A percentile compares a stretch with the other conserved stretches of the same genome.
These are phyloP conservation scores for Nothobranchius kuhntae DNA, from an alignment of 2,113 vertebrate species.

Conservation along the genomic window DNA sequence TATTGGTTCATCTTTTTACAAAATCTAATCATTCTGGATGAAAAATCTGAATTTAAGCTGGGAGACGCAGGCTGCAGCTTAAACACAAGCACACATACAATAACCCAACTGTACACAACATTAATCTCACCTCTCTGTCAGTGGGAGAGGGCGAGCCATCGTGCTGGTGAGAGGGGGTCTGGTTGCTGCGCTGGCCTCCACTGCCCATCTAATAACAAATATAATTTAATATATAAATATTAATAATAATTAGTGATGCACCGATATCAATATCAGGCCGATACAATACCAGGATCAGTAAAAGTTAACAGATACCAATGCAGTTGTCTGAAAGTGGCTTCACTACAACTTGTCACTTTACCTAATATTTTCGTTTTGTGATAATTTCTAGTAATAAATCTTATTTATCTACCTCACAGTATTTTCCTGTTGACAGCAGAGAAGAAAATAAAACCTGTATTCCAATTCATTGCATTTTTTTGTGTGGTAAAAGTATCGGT, in stretches of 20 bases:
- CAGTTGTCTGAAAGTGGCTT: too few species aligned
- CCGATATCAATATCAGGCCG: too few species aligned
- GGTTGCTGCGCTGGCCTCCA: constrained; percentile 68
- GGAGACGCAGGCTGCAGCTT: constrained; percentile 29
- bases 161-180: constrained; percentile 73
- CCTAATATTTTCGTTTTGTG: too few species aligned
- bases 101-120: constrained; percentile 1
- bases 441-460: too few species aligned
- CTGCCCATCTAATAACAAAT: constrained; percentile 55
- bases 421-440: too few species aligned
- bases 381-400: too few species aligned
- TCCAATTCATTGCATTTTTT: too few species aligned
- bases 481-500: too few species aligned
- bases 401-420: too few species aligned
- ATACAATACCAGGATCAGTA: too few species aligned
- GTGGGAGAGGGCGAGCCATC: constrained; percentile 78
- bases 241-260: neutral
- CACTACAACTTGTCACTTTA: too few species aligned
- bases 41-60: constrained; percentile 22
- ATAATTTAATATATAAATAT: neutral
- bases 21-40: constrained; percentile 6
- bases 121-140: constrained; percentile 85
- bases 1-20: constrained; percentile 25
- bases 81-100: constrained; percentile 14
- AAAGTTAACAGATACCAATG: too few species aligned